Conservation (phyloP, 2,113 vertebrate genomes). For the Poicephalus meyeri region DNA sequence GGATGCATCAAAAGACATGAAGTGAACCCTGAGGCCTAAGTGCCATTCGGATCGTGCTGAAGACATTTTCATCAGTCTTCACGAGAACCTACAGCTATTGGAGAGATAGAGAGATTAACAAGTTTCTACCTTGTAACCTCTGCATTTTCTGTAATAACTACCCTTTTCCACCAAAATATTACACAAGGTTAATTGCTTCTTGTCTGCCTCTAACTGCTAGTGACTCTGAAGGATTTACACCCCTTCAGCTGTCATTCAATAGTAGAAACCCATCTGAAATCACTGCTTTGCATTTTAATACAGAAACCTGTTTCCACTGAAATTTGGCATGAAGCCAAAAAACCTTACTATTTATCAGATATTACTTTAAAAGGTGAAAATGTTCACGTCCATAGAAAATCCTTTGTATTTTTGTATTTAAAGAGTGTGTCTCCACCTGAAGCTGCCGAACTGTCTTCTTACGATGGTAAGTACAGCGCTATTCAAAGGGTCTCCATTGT, state of each 20-base stretch:
- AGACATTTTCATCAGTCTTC: conserved; percentile 4
- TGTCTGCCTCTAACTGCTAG: not conserved
- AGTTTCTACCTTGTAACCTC: not conserved
- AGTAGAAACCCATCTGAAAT: not conserved
- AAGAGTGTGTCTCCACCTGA: accelerated
- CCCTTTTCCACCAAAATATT: not conserved
- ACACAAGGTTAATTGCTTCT: not conserved
- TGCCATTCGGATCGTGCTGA: not conserved
- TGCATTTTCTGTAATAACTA: not conserved
- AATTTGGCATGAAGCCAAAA: not conserved
- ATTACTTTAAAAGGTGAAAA: not conserved
- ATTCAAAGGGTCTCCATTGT: not conserved
- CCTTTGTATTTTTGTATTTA: not conserved
- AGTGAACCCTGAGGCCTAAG: conserved; percentile 2
- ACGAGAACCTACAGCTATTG: not conserved
- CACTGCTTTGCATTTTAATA: not conserved
- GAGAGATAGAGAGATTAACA: not conserved
- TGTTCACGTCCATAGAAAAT: not conserved
- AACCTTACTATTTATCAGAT: not conserved
- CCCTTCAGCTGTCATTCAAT: not conserved
- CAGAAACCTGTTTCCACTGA: not conserved
- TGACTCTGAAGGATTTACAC: not conserved
- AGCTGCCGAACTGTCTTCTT: not conserved
- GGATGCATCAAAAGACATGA: not conserved
- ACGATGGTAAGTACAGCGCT: not conserved